Conservation (phyloP, 2,113 vertebrate species). For the Varanus salvator region DNA sequence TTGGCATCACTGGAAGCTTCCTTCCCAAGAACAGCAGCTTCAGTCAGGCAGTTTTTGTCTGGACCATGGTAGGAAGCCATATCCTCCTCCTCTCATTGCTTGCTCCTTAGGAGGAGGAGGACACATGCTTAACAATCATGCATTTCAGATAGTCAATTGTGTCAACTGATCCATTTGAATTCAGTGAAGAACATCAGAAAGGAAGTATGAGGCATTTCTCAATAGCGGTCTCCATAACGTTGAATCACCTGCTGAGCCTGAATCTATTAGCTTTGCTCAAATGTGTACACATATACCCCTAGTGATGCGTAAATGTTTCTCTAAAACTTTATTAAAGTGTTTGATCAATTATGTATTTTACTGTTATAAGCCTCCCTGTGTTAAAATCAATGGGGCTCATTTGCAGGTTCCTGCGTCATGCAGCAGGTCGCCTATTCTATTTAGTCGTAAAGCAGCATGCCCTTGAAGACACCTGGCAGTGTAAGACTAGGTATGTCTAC, state of each 20-base stretch:
- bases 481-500: neutral
- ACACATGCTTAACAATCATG: neutral
- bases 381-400: neutral
- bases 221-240: neutral
- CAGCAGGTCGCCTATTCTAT: neutral
- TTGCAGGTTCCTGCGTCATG: neutral
- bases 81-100: neutral
- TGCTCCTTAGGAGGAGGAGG: neutral
- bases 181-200: neutral
- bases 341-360: neutral
- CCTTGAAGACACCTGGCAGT: constrained; percentile 22
- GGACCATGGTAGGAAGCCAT: neutral
- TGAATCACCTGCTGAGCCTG: neutral
- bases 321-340: neutral
- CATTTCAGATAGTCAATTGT: neutral
- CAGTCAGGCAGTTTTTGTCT: neutral
- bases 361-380: neutral
- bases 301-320: neutral
- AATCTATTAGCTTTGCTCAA: neutral
- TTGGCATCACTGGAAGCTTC: neutral
- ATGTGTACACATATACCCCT: neutral
- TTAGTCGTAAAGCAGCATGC: constrained; percentile 44
- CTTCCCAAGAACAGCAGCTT: neutral
- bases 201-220: neutral
- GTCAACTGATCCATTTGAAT: neutral